Evolutionary conservation across 1,140 invertebrate genomes (phyloP).

Genomic region (Nasonia giraulti): DNA sequence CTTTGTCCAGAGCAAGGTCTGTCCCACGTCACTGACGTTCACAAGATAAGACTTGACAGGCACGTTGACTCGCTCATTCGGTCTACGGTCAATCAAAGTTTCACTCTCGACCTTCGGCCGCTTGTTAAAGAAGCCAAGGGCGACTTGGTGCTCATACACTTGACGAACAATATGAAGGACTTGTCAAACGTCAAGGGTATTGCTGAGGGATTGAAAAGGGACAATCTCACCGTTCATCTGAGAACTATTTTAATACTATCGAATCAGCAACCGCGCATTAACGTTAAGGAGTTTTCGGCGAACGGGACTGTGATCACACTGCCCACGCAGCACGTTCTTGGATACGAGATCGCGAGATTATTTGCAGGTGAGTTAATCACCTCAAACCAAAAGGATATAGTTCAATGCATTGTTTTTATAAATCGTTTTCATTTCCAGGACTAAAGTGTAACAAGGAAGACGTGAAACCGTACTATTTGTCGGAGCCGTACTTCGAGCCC

Average conservation of each 20-base stretch:
- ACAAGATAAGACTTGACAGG: constrained; percentile 68
- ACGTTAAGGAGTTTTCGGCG: constrained; percentile 58
- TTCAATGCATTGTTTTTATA: neutral
- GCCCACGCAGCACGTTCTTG: constrained; percentile 69
- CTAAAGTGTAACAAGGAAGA: constrained; percentile 65
- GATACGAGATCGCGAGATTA: constrained; percentile 69
- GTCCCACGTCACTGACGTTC: constrained; percentile 69
- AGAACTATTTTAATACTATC: constrained; percentile 66
- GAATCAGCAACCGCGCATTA: constrained; percentile 62
- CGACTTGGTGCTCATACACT: constrained; percentile 67
- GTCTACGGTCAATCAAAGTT: constrained; percentile 63
- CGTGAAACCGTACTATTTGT: constrained; percentile 68
- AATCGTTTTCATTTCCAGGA: constrained; percentile 36
- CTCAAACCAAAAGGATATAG: neutral
- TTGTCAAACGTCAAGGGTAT: constrained; percentile 60
- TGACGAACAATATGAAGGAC: constrained; percentile 66
- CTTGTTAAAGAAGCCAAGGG: constrained; percentile 62
- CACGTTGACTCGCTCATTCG: constrained; percentile 65
- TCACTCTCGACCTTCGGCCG: constrained; percentile 61
- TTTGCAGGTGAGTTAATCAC: constrained; percentile 59
- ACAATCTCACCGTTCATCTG: constrained; percentile 58
- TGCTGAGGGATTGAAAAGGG: constrained; percentile 57
- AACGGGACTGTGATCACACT: constrained; percentile 64
- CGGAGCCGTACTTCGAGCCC: constrained; percentile 70
- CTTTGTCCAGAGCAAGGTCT: constrained; percentile 64